Evolutionary conservation across 2,113 vertebrate genomes (phyloP), one percentile per base, ranked within the genome.

Genomic region (Pelobates fuscus): DNA sequence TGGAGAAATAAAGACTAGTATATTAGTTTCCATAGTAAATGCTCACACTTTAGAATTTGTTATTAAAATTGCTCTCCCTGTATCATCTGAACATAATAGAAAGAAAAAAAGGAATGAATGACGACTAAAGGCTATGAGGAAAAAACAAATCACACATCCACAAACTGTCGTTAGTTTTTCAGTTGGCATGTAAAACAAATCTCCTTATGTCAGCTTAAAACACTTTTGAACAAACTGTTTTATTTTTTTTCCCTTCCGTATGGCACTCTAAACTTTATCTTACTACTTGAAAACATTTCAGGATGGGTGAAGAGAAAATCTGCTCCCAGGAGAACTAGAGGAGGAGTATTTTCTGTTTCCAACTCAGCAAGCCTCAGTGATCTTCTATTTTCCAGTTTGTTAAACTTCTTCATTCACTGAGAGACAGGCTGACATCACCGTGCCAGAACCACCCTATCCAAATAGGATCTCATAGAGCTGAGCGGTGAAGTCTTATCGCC

Each of bases 201-300:
- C 5, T 43, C 23, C 8, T 43, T 29, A 12, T 60, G 54, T 67
- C 30, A 44, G 2, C 29, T 46, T 8, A 44, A 46, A 11, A 24
- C 11, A 8, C 41, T 49, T 7, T 62, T 71, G n/a, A 29, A 62
- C 2, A 26, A 71, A 60, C 8, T 17, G 11, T 15, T 26, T 52
- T 23, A 58, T 59, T 67, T 21, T 59, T 27, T 41, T n/a, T 64
- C 23, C 67, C 60, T 58, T 44, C 30, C 20, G 8, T 65, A 25
- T 52, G 24, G 59, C 57, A 67, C 43, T 77, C 64, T 14, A 77
- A 77, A 67, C 63, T 76, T 76, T 77, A 77, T 68, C 73, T 66
- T 27, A 18, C 71, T 68, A 61, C 65, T 32, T 67, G 54, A 67
- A 76, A 67, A 67, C 21, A 52, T 60, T 61, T 68, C 41, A 67